Conservation (phyloP, 2,888 invertebrate genomes). For the Tanytarsus gracilentus region DNA sequence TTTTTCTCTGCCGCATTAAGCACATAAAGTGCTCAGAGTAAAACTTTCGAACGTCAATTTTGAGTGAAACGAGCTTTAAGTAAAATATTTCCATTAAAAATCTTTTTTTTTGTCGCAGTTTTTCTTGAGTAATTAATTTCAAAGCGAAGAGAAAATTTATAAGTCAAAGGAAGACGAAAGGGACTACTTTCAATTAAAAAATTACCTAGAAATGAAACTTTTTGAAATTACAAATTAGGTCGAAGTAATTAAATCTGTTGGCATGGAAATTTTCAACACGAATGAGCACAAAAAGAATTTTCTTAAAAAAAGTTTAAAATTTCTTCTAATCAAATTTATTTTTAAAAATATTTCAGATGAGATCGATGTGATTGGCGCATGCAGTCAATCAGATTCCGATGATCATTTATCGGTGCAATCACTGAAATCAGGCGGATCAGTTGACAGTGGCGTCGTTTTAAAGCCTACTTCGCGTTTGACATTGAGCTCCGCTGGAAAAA, state of each 20-base stretch:
- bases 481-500: constrained; percentile 26
- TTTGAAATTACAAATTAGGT: too few species aligned
- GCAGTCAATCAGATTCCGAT: constrained; percentile 74
- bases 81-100: too few species aligned
- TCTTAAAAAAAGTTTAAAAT: neutral
- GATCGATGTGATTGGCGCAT: constrained; percentile 78
- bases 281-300: too few species aligned
- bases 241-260: too few species aligned
- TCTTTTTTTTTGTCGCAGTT: neutral
- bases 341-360: constrained; percentile 54
- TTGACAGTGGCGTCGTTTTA: constrained; percentile 60
- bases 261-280: too few species aligned
- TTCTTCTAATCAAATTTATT: neutral
- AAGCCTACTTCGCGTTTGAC: constrained; percentile 59
- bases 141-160: too few species aligned
- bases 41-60: too few species aligned
- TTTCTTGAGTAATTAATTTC: too few species aligned
- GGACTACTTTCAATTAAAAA: too few species aligned
- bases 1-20: constrained; percentile 22
- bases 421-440: constrained; percentile 47
- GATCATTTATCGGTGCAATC: constrained; percentile 72
- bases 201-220: too few species aligned
- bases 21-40: constrained; percentile 1
- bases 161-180: too few species aligned
- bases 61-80: too few species aligned